A percentile compares a stretch with the other conserved stretches of the same genome.
Conservation (phyloP, 2,797 vertebrate species). For the Aulostomus chinensis region DNA sequence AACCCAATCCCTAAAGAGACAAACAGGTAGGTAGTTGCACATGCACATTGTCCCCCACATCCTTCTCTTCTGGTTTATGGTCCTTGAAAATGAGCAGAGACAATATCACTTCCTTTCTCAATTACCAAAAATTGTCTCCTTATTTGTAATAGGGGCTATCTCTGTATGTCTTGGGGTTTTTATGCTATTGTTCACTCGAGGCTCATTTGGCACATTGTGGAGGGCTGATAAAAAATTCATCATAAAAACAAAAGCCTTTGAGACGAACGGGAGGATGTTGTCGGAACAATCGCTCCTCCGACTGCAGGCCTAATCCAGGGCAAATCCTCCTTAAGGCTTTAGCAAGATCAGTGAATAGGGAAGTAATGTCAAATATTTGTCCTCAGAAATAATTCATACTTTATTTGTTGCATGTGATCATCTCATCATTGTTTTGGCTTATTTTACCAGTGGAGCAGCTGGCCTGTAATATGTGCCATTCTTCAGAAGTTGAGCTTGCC, state of each 20-base stretch:
- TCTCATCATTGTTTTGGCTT: conserved; percentile 66
- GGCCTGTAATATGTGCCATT: conserved; percentile 52
- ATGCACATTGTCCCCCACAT: conserved; percentile 55
- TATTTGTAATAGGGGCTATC: conserved; percentile 74
- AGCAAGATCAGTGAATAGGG: conserved; percentile 64
- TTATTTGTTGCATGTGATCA: conserved; percentile 70
- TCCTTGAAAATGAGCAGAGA: conserved; percentile 73
- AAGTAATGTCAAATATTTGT: conserved; percentile 79
- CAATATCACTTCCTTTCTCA: conserved; percentile 71
- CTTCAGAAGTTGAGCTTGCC: conserved; percentile 60
- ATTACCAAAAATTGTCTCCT: conserved; percentile 75
- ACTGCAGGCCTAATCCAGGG: conserved; percentile 71
- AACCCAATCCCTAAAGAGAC: conserved; percentile 64
- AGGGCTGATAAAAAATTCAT: conserved; percentile 77
- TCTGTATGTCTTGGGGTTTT: conserved; percentile 63
- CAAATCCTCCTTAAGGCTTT: conserved; percentile 75
- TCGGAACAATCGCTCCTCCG: conserved; percentile 66
- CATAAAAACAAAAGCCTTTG: conserved; percentile 76
- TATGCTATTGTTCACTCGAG: conserved; percentile 77
- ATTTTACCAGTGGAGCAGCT: conserved; percentile 64
- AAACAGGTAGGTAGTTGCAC: conserved; percentile 61
- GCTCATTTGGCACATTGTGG: conserved; percentile 74
- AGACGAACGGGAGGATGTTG: conserved; percentile 68
- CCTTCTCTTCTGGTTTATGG: conserved; percentile 65
- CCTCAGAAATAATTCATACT: conserved; percentile 70